Evolutionary conservation across 2,113 vertebrate genomes (phyloP).

Genomic region (Rhegmatorhina hoffmannsi): DNA sequence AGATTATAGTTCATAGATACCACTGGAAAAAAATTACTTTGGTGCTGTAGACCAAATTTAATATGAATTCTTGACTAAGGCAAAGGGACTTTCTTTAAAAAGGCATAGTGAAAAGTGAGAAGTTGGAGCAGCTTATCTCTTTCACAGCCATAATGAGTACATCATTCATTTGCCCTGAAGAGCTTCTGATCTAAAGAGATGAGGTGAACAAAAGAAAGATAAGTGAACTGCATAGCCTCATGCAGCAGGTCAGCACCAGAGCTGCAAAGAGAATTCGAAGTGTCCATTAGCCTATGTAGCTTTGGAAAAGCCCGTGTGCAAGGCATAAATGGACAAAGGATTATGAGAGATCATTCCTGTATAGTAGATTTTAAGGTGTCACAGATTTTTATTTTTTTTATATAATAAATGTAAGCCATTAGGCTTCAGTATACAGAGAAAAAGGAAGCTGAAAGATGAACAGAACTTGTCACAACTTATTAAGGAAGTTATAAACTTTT

Average conservation of each 20-base stretch:
- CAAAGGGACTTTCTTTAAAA: not conserved
- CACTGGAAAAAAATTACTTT: not conserved
- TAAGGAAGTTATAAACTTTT: not conserved
- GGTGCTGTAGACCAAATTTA: not conserved
- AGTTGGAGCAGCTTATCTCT: not conserved
- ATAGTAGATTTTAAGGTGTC: not conserved
- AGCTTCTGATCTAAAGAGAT: not conserved
- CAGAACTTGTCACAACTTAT: not conserved
- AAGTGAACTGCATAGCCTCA: not conserved
- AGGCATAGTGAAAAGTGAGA: not conserved
- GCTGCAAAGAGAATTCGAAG: not conserved
- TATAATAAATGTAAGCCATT: not conserved
- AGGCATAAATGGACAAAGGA: not conserved
- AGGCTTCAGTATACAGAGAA: not conserved
- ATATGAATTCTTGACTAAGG: not conserved
- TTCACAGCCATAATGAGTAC: not conserved
- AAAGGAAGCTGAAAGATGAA: not conserved
- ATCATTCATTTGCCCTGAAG: not conserved
- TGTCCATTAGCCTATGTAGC: not conserved
- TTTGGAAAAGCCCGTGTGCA: not conserved
- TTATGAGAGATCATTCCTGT: not conserved
- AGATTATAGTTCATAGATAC: not conserved
- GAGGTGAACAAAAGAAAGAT: not conserved
- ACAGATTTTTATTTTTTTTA: not conserved
- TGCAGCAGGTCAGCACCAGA: not conserved